Evolutionary conservation across 2,888 invertebrate genomes (phyloP).

Genomic region (Kryphioiulus occultus): DNA sequence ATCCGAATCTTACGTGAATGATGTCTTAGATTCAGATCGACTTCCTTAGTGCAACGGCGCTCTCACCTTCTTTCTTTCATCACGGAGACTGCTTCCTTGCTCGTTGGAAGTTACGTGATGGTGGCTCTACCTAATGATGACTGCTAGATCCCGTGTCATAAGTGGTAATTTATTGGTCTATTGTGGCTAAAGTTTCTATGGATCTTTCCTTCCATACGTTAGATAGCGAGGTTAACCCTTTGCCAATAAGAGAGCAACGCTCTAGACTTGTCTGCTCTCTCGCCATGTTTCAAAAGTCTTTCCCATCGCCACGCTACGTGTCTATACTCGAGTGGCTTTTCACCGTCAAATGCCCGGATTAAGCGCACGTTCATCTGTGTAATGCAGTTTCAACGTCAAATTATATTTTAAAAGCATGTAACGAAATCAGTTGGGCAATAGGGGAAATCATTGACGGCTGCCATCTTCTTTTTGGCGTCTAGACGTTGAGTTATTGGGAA

Average conservation of each 20-base stretch:
- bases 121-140: neutral
- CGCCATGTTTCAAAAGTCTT: neutral
- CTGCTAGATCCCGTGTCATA: slow-evolving; percentile 19
- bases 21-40: too few species aligned
- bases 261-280: slow-evolving; percentile 1
- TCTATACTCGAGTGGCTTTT: slow-evolving; percentile 25
- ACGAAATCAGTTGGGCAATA: slow-evolving; percentile 14
- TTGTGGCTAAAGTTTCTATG: slow-evolving; percentile 26
- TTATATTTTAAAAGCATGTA: slow-evolving; percentile 7
- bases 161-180: slow-evolving; percentile 35
- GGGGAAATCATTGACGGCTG: slow-evolving; percentile 6
- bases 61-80: neutral
- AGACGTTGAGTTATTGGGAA: neutral
- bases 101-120: too few species aligned
- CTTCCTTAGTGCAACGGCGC: too few species aligned
- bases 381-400: slow-evolving; percentile 15
- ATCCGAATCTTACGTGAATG: too few species aligned
- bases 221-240: slow-evolving; percentile 18
- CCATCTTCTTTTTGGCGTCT: neutral
- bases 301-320: neutral
- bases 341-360: neutral
- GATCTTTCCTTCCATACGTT: neutral
- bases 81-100: too few species aligned
- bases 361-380: neutral
- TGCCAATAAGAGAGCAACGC: slow-evolving; percentile 10